A percentile compares a stretch with the other conserved stretches of the same genome.
phyloP scores from a whole-genome alignment of 2,113 vertebrate species.

The Paramisgurnus dabryanus region DNA sequence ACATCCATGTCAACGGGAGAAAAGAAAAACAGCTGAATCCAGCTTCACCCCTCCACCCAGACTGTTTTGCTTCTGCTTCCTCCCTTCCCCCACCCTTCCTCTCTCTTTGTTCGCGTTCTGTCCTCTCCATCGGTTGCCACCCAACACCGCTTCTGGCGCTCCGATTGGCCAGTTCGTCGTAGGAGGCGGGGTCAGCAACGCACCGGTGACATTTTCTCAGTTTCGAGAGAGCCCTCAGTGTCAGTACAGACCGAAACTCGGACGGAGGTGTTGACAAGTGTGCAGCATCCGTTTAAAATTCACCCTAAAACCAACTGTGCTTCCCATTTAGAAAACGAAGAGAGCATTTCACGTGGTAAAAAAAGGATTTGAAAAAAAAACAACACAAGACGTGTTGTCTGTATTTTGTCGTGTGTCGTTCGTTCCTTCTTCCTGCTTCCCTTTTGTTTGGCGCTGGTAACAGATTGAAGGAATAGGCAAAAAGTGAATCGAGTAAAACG shows the following conservation, averaged over 20 bases:
- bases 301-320: background rate
- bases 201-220: slow-evolving; percentile 62
- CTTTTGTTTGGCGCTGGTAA: slow-evolving; percentile 14
- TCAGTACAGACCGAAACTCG: slow-evolving; percentile 54
- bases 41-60: background rate
- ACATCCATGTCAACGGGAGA: background rate
- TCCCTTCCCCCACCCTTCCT: slow-evolving; percentile 22
- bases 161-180: slow-evolving; percentile 57
- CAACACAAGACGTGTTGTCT: background rate
- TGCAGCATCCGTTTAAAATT: background rate
- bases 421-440: slow-evolving; percentile 31
- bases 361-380: slow-evolving; percentile 5
- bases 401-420: slow-evolving; percentile 4
- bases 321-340: background rate
- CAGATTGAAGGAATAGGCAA: background rate
- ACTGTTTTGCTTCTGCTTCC: slow-evolving; percentile 29
- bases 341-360: slow-evolving; percentile 7
- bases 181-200: slow-evolving; percentile 49
- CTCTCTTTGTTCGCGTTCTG: slow-evolving; percentile 48
- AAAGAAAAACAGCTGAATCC: slow-evolving; percentile 30
- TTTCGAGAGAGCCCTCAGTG: slow-evolving; percentile 21
- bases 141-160: slow-evolving; percentile 63
- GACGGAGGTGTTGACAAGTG: background rate
- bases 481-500: background rate
- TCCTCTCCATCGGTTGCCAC: slow-evolving; percentile 60